Conservation (phyloP, 2,888 invertebrate species). For the Thyatira batis region DNA sequence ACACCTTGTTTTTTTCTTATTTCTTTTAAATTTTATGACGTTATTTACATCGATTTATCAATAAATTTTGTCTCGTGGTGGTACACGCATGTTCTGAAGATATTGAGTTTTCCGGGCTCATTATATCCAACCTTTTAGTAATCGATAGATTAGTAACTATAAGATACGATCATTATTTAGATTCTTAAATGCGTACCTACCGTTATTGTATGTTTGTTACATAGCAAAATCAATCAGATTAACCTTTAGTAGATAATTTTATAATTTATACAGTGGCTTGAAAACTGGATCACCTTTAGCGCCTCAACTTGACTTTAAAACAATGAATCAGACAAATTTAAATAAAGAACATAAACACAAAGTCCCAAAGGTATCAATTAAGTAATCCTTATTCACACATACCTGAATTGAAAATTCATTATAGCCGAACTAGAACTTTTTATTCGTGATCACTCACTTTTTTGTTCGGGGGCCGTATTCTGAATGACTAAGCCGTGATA, state of each 20-base stretch:
- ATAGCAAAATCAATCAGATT: too few relatives aligned
- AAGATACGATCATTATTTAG: too few relatives aligned
- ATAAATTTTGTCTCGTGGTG: too few relatives aligned
- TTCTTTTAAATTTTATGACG: constrained; percentile 16
- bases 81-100: too few relatives aligned
- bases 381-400: constrained; percentile 2
- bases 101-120: too few relatives aligned
- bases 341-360: not conserved
- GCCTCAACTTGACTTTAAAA: not conserved
- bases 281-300: not conserved
- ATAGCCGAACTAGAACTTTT: not conserved
- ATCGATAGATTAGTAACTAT: too few relatives aligned
- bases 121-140: too few relatives aligned
- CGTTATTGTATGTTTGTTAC: too few relatives aligned
- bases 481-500: constrained; percentile 70
- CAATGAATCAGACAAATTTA: not conserved
- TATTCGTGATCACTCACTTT: constrained; percentile 32
- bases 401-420: constrained; percentile 1
- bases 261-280: not conserved
- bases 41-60: not conserved
- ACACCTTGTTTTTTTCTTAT: constrained; percentile 29
- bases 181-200: too few relatives aligned
- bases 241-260: too few relatives aligned
- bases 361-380: not conserved
- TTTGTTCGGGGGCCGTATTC: constrained; percentile 37